Conservation (phyloP, 1,140 invertebrate genomes). For the Cherax destructor region DNA sequence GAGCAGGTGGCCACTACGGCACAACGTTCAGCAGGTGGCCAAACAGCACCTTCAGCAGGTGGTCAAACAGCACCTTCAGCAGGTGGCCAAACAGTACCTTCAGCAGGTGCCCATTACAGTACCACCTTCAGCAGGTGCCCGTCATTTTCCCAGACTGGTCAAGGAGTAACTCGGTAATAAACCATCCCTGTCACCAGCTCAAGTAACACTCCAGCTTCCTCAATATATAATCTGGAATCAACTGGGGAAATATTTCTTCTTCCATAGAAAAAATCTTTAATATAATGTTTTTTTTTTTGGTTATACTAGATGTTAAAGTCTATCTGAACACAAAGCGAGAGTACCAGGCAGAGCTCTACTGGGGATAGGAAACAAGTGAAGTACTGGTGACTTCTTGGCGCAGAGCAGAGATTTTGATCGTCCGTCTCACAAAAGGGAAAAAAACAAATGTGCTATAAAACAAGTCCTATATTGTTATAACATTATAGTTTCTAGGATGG, state of each 20-base stretch:
- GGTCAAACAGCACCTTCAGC: too few relatives aligned
- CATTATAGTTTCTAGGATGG: background rate
- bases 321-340: slow-evolving; percentile 1
- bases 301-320: slow-evolving; percentile 9
- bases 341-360: background rate
- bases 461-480: background rate
- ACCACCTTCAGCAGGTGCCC: too few relatives aligned
- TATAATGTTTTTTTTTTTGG: background rate
- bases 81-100: background rate
- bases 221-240: background rate
- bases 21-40: too few relatives aligned
- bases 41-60: too few relatives aligned
- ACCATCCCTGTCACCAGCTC: background rate
- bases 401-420: background rate
- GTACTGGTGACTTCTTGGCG: background rate
- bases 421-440: background rate
- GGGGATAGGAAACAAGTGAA: background rate
- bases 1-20: too few relatives aligned
- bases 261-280: background rate
- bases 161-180: background rate
- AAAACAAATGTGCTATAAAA: background rate
- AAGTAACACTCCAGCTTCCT: background rate
- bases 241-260: background rate
- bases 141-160: background rate
- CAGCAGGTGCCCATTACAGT: background rate